These are phyloP conservation scores for Anniella stebbinsi DNA, from an alignment of 2,797 vertebrate genomes.

Conservation along the genomic window DNA sequence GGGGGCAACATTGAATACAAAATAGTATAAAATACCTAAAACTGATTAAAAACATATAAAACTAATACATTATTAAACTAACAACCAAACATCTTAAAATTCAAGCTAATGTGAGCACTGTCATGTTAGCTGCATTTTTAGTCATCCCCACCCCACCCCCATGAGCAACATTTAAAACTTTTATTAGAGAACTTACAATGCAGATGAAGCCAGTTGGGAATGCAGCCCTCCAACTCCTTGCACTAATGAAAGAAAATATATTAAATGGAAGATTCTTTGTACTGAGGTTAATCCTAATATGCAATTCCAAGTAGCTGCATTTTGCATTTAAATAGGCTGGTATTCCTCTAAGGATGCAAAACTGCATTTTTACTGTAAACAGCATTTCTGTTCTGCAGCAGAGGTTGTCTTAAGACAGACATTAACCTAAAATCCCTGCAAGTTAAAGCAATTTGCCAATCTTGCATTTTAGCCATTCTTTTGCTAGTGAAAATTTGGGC, in stretches of 20 bases:
- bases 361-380: slow-evolving; percentile 50
- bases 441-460: background rate
- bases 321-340: slow-evolving; percentile 62
- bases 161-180: background rate
- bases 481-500: slow-evolving; percentile 40
- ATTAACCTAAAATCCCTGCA: background rate
- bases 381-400: slow-evolving; percentile 32
- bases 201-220: slow-evolving; percentile 5
- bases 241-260: slow-evolving; percentile 35
- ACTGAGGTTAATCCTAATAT: slow-evolving; percentile 54
- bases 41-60: too few species aligned
- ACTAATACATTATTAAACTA: too few species aligned
- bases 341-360: slow-evolving; percentile 32
- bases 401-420: background rate
- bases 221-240: background rate
- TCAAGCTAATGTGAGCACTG: background rate
- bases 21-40: too few species aligned
- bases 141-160: background rate
- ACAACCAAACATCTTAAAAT: too few species aligned
- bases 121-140: background rate
- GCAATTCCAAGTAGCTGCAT: slow-evolving; percentile 45
- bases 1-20: too few species aligned
- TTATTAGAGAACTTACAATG: background rate
- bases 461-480: slow-evolving; percentile 10
- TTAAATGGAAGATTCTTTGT: slow-evolving; percentile 17